Evolutionary conservation across 2,888 invertebrate genomes (phyloP).

Genomic region (Laspeyria flexula): DNA sequence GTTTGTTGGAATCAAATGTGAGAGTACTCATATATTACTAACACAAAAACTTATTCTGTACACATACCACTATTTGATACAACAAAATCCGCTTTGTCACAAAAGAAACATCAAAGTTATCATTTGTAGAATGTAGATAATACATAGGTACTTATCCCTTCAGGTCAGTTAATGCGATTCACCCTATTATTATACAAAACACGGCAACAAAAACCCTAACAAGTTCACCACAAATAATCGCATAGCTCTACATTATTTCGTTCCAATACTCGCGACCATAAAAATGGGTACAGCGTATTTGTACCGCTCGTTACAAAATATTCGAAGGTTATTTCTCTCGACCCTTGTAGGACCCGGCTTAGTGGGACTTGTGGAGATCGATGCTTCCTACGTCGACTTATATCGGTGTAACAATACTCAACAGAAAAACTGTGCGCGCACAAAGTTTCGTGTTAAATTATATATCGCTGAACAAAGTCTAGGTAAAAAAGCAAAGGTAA

Average conservation of each 20-base stretch:
- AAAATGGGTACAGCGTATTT: conserved; percentile 58
- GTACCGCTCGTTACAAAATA: conserved; percentile 65
- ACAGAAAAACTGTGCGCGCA: conserved; percentile 40
- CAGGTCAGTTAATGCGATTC: background rate
- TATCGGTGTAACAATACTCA: conserved; percentile 51
- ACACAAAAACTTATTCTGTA: too few relatives aligned
- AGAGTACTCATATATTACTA: too few relatives aligned
- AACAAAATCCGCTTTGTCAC: background rate
- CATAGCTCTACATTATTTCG: conserved; percentile 53
- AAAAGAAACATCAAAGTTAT: background rate
- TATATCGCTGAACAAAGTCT: background rate
- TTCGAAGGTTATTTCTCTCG: conserved; percentile 62
- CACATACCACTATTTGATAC: background rate
- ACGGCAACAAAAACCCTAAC: conserved; percentile 11
- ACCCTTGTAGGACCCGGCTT: conserved; percentile 70
- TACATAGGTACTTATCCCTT: background rate
- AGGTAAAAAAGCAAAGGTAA: background rate
- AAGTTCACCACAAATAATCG: conserved; percentile 35
- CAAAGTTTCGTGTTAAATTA: conserved; percentile 7
- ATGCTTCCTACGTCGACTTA: conserved; percentile 57
- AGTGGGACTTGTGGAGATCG: conserved; percentile 65
- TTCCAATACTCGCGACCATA: conserved; percentile 55
- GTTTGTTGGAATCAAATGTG: too few relatives aligned
- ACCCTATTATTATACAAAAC: background rate
- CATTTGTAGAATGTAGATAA: background rate